phyloP scores from a whole-genome alignment of 2,888 invertebrate species.

The Pseudococcus longispinus region DNA sequence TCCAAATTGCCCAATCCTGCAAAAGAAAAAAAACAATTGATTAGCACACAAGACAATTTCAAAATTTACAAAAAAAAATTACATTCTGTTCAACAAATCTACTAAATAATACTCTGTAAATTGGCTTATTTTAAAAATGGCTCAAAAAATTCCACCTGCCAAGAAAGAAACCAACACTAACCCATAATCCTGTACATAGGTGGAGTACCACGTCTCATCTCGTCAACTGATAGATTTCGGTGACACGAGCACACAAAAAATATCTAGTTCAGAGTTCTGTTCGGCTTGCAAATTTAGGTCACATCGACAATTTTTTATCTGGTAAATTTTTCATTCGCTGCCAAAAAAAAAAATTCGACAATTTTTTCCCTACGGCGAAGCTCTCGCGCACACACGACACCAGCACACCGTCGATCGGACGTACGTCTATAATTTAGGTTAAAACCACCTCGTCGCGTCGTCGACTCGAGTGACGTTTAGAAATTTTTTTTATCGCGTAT shows the following conservation, averaged over 20 bases:
- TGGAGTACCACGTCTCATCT: not conserved
- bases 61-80: too few relatives aligned
- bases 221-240: not conserved
- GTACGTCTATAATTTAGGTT: not conserved
- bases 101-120: too few relatives aligned
- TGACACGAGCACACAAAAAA: not conserved
- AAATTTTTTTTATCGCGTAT: not conserved
- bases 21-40: slow-evolving; percentile 62
- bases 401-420: not conserved
- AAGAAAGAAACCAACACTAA: not conserved
- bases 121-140: too few relatives aligned
- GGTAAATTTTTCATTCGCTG: not conserved
- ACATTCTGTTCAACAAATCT: too few relatives aligned
- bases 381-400: not conserved
- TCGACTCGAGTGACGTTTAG: not conserved
- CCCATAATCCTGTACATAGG: not conserved
- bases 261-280: not conserved
- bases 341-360: not conserved
- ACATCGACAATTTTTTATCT: not conserved
- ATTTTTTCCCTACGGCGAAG: not conserved
- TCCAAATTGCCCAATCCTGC: slow-evolving; percentile 75
- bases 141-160: not conserved
- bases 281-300: not conserved
- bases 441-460: not conserved
- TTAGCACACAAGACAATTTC: not conserved